Conservation (phyloP, 2,113 vertebrate genomes). For the Ceuthmochares aereus region DNA sequence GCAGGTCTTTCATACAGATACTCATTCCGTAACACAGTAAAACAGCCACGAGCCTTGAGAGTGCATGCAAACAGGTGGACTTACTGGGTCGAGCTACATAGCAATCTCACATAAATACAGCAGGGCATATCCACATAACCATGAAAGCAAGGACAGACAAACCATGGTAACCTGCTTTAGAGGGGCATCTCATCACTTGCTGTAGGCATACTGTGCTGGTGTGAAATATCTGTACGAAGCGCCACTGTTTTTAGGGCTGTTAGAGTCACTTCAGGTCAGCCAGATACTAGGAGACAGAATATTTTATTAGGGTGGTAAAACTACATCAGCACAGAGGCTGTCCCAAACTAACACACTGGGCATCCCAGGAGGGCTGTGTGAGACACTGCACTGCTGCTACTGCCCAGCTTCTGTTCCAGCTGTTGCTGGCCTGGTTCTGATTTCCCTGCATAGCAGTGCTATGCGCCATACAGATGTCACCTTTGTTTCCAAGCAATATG, state of each 20-base stretch:
- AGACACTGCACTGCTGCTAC: fast-evolving
- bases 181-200: not conserved
- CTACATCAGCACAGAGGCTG: not conserved
- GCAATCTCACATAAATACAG: not conserved
- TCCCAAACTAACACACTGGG: fast-evolving
- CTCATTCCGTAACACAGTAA: slow-evolving; percentile 12
- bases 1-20: slow-evolving; percentile 60
- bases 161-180: not conserved
- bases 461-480: not conserved
- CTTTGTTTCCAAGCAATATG: not conserved
- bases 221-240: slow-evolving; percentile 40
- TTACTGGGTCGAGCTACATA: not conserved
- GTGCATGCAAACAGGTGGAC: slow-evolving; percentile 4
- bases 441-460: not conserved
- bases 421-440: not conserved
- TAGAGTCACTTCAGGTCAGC: not conserved
- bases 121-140: not conserved
- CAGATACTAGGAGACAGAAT: not conserved
- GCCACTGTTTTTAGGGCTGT: not conserved
- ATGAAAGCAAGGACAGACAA: slow-evolving; percentile 14
- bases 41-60: slow-evolving; percentile 26
- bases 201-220: slow-evolving; percentile 30
- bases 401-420: not conserved
- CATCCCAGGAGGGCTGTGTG: not conserved
- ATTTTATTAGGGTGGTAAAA: not conserved